Percentiles rank a stretch among this genome's conserved stretches.
Conservation (phyloP, 2,113 vertebrate genomes). For the Pelecanoides urinatrix region DNA sequence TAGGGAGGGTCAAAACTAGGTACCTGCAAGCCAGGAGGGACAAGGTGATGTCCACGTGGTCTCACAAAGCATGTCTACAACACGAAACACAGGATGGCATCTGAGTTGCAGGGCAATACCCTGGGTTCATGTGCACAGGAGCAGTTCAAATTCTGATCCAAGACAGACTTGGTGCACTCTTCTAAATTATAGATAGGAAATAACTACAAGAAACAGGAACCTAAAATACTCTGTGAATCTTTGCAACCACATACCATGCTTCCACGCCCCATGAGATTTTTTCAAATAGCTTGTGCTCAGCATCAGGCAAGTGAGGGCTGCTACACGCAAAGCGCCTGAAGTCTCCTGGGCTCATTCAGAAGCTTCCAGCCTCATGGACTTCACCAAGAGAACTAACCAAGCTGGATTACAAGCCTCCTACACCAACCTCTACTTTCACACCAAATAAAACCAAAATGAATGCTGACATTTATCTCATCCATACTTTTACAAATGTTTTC, state of each 20-base stretch:
- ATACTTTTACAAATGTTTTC: background rate
- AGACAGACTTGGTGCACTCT: background rate
- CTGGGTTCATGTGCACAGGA: accelerated
- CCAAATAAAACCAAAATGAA: background rate
- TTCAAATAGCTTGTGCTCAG: background rate
- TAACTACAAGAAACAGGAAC: background rate
- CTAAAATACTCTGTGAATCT: background rate
- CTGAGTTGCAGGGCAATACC: accelerated
- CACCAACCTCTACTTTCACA: background rate
- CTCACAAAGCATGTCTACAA: accelerated
- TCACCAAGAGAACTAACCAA: background rate
- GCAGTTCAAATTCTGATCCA: background rate
- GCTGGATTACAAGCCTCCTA: background rate
- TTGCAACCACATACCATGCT: background rate
- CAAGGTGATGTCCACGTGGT: accelerated
- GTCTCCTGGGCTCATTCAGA: background rate
- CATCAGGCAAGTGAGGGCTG: background rate
- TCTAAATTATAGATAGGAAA: background rate
- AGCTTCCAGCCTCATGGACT: background rate
- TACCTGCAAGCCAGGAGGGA: background rate
- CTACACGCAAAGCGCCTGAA: background rate
- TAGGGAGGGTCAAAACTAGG: background rate
- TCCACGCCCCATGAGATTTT: background rate
- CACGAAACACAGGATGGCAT: accelerated
- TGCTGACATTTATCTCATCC: background rate